Conservation (phyloP, 2,888 invertebrate genomes). For the Marronus borbonicus region DNA sequence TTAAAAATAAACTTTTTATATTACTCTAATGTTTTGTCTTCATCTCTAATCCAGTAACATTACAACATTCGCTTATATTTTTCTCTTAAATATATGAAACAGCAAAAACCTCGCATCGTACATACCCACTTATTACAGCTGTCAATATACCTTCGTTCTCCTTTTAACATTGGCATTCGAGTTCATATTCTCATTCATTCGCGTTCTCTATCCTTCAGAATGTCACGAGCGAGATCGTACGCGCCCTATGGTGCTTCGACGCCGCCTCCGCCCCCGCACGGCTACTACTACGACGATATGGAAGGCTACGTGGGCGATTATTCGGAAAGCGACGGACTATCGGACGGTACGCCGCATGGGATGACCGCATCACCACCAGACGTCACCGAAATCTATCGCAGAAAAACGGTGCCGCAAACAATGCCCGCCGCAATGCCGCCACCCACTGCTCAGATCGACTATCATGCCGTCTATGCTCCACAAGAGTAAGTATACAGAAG, state of each 20-base stretch:
- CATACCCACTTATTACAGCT: no score
- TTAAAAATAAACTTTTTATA: no score
- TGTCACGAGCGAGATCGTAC: slow-evolving; percentile 51
- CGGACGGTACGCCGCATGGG: slow-evolving; percentile 52
- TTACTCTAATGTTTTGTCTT: no score
- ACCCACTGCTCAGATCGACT: slow-evolving; percentile 46
- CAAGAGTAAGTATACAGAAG: slow-evolving; percentile 53
- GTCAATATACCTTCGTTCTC: no score
- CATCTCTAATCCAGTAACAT: no score
- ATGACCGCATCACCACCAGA: slow-evolving; percentile 51
- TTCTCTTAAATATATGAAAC: no score
- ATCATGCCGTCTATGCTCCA: slow-evolving; percentile 53
- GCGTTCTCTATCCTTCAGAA: slow-evolving; percentile 7
- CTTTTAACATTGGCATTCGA: background rate
- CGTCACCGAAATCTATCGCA: slow-evolving; percentile 59
- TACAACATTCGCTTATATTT: no score
- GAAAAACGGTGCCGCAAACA: slow-evolving; percentile 51
- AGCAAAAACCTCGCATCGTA: no score
- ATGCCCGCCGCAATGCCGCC: slow-evolving; percentile 6
- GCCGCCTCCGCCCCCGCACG: slow-evolving; percentile 44
- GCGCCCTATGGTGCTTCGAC: slow-evolving; percentile 40
- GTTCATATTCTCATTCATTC: background rate
- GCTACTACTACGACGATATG: slow-evolving; percentile 59
- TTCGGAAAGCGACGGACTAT: slow-evolving; percentile 59
- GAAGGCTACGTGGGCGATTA: slow-evolving; percentile 61